Evolutionary conservation across 2,888 invertebrate species (phyloP), one percentile per base, ranked within the genome.

Genomic region (Mallateleia sp.): DNA sequence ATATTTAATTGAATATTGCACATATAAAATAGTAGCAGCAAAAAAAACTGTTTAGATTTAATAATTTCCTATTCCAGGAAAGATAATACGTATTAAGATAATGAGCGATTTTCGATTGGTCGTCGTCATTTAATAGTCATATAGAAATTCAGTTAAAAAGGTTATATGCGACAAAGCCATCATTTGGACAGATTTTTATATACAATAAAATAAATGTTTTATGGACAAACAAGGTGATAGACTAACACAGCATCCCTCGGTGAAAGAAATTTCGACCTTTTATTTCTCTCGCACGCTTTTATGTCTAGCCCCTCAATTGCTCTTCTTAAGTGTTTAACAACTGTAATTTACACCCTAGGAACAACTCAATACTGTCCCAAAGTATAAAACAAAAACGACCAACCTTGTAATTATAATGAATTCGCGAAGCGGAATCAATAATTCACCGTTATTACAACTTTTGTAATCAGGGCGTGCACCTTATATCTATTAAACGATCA

Each of bases 241-340:
- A 25, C 42, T 22, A 25, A 56, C 24, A 54, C 38, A 18, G 3
- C 22, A 47, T 47, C 47, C 28, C 50, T 50, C 22, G 22, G 5
- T n/a, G 15, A 34, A 71, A 56, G 22, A 45, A 54, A 52, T 64
- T 47, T 24, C 62, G 74, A 24, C 34, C 72, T 52, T 74, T 74
- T 52, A 74, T 74, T 52, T n/a, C n/a, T 52, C 58, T 42, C 71
- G 18, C 66, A 66, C 54, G 45, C 66, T 77, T 66, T 66, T 56
- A 56, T 32, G 66, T 77, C 56, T 56, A 45, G 56, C 66, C 77
- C 58, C 77, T 56, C 66, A 56, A 66, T 66, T 56, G 45, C 24
- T 77, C 56, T 56, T 50, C 62, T 50, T 56, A 66, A 77, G 77
- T 78, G 78, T 60, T 78, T 67, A 67, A 79, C 79, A 60, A 60